Evolutionary conservation across 2,888 invertebrate species (phyloP).

Genomic region (Trichopria drosophilae): DNA sequence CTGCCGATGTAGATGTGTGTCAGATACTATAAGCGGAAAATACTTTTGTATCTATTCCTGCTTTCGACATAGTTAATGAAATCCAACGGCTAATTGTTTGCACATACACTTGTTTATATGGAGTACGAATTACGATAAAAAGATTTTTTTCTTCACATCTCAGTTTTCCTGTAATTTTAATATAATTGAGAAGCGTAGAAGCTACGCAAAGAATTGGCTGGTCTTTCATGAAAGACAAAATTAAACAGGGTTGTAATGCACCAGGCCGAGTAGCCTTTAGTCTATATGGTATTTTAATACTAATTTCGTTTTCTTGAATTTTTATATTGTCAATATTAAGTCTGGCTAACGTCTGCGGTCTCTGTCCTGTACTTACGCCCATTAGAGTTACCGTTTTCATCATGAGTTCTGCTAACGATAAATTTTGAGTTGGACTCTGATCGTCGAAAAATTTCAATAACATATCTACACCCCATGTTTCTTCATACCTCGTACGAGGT

Average conservation of each 20-base stretch:
- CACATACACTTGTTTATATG: not conserved
- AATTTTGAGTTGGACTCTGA: not conserved
- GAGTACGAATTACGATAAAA: constrained; percentile 7
- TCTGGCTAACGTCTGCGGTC: constrained; percentile 8
- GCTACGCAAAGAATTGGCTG: constrained; percentile 2
- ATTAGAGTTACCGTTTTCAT: constrained; percentile 11
- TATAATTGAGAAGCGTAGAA: not conserved
- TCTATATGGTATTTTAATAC: constrained; percentile 8
- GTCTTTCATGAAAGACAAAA: not conserved
- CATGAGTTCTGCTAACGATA: constrained; percentile 14
- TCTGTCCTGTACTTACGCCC: constrained; percentile 9
- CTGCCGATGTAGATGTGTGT: constrained; percentile 10
- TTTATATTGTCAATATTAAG: constrained; percentile 7
- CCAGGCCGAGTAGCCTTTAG: constrained; percentile 10
- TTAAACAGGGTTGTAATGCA: constrained; percentile 1
- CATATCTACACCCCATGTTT: constrained; percentile 25
- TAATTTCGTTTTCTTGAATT: not conserved
- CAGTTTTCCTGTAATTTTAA: constrained; percentile 1
- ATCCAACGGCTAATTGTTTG: constrained; percentile 11
- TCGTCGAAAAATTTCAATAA: constrained; percentile 19
- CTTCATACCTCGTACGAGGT: constrained; percentile 21
- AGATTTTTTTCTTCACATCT: constrained; percentile 1
- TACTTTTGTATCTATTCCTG: constrained; percentile 1
- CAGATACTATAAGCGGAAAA: constrained; percentile 8
- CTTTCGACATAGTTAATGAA: not conserved